These are phyloP conservation scores for Volucella inanis DNA, from an alignment of 2,888 invertebrate genomes.

Conservation along the genomic window DNA sequence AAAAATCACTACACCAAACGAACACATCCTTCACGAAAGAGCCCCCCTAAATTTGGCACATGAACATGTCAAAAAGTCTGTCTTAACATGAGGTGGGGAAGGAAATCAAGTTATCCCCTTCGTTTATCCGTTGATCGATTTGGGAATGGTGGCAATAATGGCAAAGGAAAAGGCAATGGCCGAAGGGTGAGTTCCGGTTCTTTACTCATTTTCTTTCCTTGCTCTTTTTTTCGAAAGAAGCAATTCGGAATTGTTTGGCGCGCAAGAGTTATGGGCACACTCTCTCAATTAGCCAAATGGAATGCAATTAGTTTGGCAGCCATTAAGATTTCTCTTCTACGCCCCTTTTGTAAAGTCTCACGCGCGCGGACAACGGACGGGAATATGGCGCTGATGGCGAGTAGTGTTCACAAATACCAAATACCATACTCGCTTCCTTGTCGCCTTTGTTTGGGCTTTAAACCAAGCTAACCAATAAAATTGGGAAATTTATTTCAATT, in stretches of 20 bases:
- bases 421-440: constrained; percentile 15
- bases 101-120: constrained; percentile 30
- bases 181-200: constrained; percentile 62
- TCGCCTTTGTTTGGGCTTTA: constrained; percentile 10
- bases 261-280: constrained; percentile 68
- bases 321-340: constrained; percentile 68
- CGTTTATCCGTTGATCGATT: constrained; percentile 66
- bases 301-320: constrained; percentile 75
- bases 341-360: constrained; percentile 39
- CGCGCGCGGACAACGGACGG: constrained; percentile 5
- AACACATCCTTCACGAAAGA: constrained; percentile 64
- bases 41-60: constrained; percentile 51
- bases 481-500: constrained; percentile 57
- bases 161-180: constrained; percentile 33
- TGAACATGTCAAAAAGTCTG: constrained; percentile 52
- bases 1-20: constrained; percentile 8
- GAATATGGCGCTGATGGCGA: constrained; percentile 38
- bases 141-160: constrained; percentile 44
- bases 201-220: neutral
- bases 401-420: constrained; percentile 38
- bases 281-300: constrained; percentile 75
- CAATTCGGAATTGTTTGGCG: constrained; percentile 20
- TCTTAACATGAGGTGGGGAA: constrained; percentile 14
- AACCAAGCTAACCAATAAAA: constrained; percentile 59
- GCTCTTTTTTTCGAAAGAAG: constrained; percentile 2